Percentiles rank a stretch among this genome's conserved stretches.
These are phyloP conservation scores for Calephelis nemesis DNA, from an alignment of 1,140 invertebrate species.

Conservation along the genomic window DNA sequence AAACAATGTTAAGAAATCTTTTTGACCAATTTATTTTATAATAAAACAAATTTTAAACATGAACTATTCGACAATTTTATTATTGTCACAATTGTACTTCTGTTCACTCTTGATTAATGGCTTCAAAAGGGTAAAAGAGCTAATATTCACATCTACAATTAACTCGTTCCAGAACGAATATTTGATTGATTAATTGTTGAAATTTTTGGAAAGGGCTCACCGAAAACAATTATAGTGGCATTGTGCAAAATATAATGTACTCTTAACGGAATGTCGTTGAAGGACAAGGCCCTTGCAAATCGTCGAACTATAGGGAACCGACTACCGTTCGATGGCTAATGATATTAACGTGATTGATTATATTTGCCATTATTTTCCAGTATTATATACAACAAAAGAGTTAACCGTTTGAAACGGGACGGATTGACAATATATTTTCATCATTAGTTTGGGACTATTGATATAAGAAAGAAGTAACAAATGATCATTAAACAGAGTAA, in stretches of 20 bases:
- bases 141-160: slow-evolving; percentile 37
- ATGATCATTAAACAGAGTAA: slow-evolving; percentile 26
- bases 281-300: slow-evolving; percentile 38
- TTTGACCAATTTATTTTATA: too few species aligned
- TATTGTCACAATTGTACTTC: slow-evolving; percentile 1
- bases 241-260: slow-evolving; percentile 53
- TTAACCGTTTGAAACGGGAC: slow-evolving; percentile 49
- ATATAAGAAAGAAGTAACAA: slow-evolving; percentile 23
- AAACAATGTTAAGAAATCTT: too few species aligned
- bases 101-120: slow-evolving; percentile 48
- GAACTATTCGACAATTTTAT: background rate
- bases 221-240: slow-evolving; percentile 57
- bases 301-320: slow-evolving; percentile 47
- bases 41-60: too few species aligned
- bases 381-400: slow-evolving; percentile 52
- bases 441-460: slow-evolving; percentile 15
- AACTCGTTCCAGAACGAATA: slow-evolving; percentile 58
- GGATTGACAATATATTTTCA: slow-evolving; percentile 37
- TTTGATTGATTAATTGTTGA: slow-evolving; percentile 61
- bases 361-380: slow-evolving; percentile 35
- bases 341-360: slow-evolving; percentile 67
- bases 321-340: slow-evolving; percentile 58
- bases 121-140: slow-evolving; percentile 45
- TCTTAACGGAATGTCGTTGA: slow-evolving; percentile 40
- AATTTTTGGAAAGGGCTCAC: slow-evolving; percentile 45